Percentiles rank a stretch among this genome's conserved stretches.
These are phyloP conservation scores for Ellobium chinense DNA, from an alignment of 2,888 invertebrate genomes.

Conservation along the genomic window DNA sequence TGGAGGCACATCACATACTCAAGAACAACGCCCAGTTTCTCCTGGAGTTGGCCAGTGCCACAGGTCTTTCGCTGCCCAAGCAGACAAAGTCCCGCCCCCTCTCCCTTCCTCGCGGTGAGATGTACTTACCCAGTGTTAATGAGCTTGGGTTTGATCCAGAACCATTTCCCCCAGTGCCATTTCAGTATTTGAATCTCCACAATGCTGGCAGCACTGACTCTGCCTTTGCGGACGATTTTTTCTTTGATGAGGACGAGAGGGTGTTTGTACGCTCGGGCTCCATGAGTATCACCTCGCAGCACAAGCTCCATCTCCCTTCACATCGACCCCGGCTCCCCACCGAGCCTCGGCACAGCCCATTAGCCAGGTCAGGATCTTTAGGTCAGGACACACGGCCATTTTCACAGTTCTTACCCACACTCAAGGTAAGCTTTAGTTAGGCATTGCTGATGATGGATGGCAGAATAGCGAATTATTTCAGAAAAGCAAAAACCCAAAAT, in stretches of 20 bases:
- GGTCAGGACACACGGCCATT: conserved; percentile 70
- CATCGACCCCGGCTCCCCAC: conserved; percentile 71
- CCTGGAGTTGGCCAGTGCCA: conserved; percentile 91
- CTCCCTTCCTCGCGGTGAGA: conserved; percentile 59
- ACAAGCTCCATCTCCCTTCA: conserved; percentile 19
- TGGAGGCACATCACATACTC: conserved; percentile 85
- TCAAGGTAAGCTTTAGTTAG: conserved; percentile 65
- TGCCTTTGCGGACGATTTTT: conserved; percentile 77
- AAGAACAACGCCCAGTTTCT: conserved; percentile 96
- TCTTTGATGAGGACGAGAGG: conserved; percentile 72
- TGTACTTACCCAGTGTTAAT: conserved; percentile 73
- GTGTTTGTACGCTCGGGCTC: conserved; percentile 73
- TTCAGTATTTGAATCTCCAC: conserved; percentile 71
- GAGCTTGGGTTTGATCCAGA: conserved; percentile 70
- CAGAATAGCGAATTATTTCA: too few relatives aligned
- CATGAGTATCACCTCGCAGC: conserved; percentile 58
- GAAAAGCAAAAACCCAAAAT: too few relatives aligned
- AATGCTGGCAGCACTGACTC: conserved; percentile 75
- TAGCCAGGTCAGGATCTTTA: conserved; percentile 72
- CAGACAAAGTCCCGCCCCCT: conserved; percentile 59
- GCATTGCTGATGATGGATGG: too few relatives aligned
- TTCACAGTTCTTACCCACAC: conserved; percentile 64
- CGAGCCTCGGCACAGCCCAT: conserved; percentile 71
- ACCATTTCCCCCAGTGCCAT: conserved; percentile 74
- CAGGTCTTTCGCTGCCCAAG: conserved; percentile 80